Percentiles rank a stretch among this genome's conserved stretches.
These are phyloP conservation scores for Ia io DNA, from an alignment of 2,113 vertebrate genomes.

Conservation along the genomic window DNA sequence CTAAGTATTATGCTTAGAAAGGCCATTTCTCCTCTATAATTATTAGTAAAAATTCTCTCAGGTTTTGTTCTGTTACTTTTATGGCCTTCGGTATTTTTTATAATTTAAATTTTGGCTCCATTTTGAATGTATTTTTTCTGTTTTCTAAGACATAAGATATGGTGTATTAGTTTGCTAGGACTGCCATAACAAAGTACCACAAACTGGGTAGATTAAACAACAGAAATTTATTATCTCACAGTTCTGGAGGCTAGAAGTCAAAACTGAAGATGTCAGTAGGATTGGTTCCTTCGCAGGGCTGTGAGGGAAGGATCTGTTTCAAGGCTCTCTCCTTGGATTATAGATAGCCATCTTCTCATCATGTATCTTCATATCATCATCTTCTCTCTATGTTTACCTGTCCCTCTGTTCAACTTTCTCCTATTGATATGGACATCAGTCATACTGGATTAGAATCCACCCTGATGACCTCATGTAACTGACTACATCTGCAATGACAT, in stretches of 20 bases:
- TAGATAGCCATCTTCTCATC: background rate
- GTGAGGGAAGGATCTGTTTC: background rate
- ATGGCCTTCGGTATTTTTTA: background rate
- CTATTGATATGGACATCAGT: background rate
- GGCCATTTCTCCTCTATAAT: background rate
- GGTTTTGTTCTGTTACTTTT: constrained; percentile 17
- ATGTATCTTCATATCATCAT: background rate
- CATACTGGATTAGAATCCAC: background rate
- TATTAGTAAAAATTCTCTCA: background rate
- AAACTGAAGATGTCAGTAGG: background rate
- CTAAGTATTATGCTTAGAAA: background rate
- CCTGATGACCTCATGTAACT: background rate
- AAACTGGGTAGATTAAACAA: background rate
- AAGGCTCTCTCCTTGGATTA: background rate
- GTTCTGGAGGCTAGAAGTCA: background rate
- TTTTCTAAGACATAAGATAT: background rate
- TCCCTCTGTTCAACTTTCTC: background rate
- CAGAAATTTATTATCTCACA: background rate
- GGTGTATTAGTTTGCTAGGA: background rate
- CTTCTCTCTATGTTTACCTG: background rate
- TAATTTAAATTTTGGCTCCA: background rate
- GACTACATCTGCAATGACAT: background rate
- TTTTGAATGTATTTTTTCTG: background rate
- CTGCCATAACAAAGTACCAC: background rate
- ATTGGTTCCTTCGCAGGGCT: background rate